These are phyloP conservation scores for Oncorhynchus nerka DNA, from an alignment of 2,113 vertebrate genomes.

Conservation along the genomic window DNA sequence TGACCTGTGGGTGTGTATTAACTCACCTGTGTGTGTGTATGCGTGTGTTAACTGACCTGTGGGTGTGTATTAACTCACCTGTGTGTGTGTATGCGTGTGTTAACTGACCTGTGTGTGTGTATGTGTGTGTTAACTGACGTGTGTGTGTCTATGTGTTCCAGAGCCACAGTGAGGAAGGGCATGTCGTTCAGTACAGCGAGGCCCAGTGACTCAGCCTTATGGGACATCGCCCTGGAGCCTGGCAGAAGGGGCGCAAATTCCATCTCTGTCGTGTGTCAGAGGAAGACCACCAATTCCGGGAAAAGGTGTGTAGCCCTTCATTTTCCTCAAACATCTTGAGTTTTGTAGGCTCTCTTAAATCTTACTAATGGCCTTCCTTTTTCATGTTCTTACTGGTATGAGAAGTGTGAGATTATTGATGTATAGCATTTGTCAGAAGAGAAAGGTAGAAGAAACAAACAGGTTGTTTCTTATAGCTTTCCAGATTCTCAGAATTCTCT, in stretches of 20 bases:
- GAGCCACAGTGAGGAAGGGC: conserved; percentile 82
- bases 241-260: conserved; percentile 66
- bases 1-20: conserved; percentile 26
- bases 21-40: too few relatives aligned
- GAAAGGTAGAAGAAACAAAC: neutral
- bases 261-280: conserved; percentile 80
- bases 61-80: too few relatives aligned
- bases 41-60: neutral
- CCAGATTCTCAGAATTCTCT: neutral
- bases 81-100: too few relatives aligned
- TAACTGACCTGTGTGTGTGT: neutral
- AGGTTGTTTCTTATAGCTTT: too few relatives aligned
- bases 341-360: too few relatives aligned
- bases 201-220: conserved; percentile 79
- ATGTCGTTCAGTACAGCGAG: conserved; percentile 76
- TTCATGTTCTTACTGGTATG: neutral
- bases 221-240: conserved; percentile 78
- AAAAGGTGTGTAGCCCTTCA: conserved; percentile 71
- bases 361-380: neutral
- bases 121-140: conserved; percentile 10
- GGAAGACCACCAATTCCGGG: conserved; percentile 64
- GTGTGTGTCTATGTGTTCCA: conserved; percentile 51
- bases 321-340: too few relatives aligned
- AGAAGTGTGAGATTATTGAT: neutral
- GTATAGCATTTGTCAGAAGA: neutral